Percentiles rank a stretch among this genome's conserved stretches.
These are phyloP conservation scores for Acholoe squamosa DNA, from an alignment of 2,888 invertebrate genomes.

Conservation along the genomic window DNA sequence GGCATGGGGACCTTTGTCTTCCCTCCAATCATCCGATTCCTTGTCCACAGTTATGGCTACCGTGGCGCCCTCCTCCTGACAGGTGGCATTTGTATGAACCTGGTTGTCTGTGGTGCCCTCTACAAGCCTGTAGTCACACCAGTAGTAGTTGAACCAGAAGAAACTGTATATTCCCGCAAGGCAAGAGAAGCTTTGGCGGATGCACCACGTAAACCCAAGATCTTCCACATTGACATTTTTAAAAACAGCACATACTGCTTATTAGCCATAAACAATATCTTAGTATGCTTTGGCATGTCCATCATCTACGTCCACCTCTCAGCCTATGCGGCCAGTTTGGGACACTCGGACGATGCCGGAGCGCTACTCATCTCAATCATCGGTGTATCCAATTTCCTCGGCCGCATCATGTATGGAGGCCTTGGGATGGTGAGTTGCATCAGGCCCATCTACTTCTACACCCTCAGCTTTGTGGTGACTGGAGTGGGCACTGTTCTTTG, in stretches of 20 bases:
- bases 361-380: slow-evolving; percentile 73
- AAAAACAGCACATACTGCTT: slow-evolving; percentile 64
- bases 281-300: slow-evolving; percentile 73
- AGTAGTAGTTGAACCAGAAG: neutral
- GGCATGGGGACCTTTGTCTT: slow-evolving; percentile 75
- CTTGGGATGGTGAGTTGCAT: slow-evolving; percentile 68
- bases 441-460: slow-evolving; percentile 70
- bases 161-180: neutral
- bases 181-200: neutral
- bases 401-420: slow-evolving; percentile 72
- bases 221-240: slow-evolving; percentile 63
- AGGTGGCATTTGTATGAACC: slow-evolving; percentile 73
- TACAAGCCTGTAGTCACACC: slow-evolving; percentile 69
- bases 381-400: slow-evolving; percentile 73
- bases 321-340: slow-evolving; percentile 70
- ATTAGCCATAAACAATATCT: slow-evolving; percentile 72
- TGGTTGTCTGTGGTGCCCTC: slow-evolving; percentile 72
- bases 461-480: slow-evolving; percentile 69
- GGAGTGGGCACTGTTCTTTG: slow-evolving; percentile 71
- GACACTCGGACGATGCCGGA: slow-evolving; percentile 69
- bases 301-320: slow-evolving; percentile 74
- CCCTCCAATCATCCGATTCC: slow-evolving; percentile 72
- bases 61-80: slow-evolving; percentile 73
- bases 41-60: slow-evolving; percentile 73
- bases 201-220: neutral